Conservation (phyloP, 1,140 invertebrate species). For the Hyphantria cunea region DNA sequence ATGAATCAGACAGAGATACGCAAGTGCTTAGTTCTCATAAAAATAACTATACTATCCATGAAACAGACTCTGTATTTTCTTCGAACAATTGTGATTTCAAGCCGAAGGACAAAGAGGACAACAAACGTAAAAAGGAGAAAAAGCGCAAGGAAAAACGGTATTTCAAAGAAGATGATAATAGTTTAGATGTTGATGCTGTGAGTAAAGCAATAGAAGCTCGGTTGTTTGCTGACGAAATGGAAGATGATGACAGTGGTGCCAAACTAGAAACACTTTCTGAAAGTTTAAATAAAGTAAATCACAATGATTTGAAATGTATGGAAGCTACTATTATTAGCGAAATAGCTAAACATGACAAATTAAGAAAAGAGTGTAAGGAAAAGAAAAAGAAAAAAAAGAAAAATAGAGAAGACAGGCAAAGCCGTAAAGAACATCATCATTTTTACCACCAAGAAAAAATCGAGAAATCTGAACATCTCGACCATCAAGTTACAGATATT, state of each 20-base stretch:
- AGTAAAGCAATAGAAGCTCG: slow-evolving; percentile 91
- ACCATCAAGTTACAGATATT: slow-evolving; percentile 45
- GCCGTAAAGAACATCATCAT: slow-evolving; percentile 86
- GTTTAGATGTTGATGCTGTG: slow-evolving; percentile 89
- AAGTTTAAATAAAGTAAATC: slow-evolving; percentile 59
- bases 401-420: slow-evolving; percentile 89
- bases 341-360: slow-evolving; percentile 68
- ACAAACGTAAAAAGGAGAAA: slow-evolving; percentile 85
- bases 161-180: slow-evolving; percentile 87
- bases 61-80: slow-evolving; percentile 40
- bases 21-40: slow-evolving; percentile 35
- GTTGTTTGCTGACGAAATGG: slow-evolving; percentile 84
- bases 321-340: slow-evolving; percentile 43
- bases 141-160: slow-evolving; percentile 85
- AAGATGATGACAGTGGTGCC: slow-evolving; percentile 57
- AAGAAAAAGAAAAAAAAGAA: slow-evolving; percentile 93
- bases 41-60: slow-evolving; percentile 42
- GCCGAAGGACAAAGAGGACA: slow-evolving; percentile 80
- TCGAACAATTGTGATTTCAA: slow-evolving; percentile 55
- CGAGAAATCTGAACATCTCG: slow-evolving; percentile 47
- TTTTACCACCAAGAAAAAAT: slow-evolving; percentile 81
- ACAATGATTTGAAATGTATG: slow-evolving; percentile 83
- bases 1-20: slow-evolving; percentile 83
- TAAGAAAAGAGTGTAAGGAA: slow-evolving; percentile 86
- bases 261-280: slow-evolving; percentile 64